Percentiles rank a stretch among this genome's conserved stretches.
These are phyloP conservation scores for Trialeurodes vaporariorum DNA, from an alignment of 1,140 invertebrate species.

Conservation along the genomic window DNA sequence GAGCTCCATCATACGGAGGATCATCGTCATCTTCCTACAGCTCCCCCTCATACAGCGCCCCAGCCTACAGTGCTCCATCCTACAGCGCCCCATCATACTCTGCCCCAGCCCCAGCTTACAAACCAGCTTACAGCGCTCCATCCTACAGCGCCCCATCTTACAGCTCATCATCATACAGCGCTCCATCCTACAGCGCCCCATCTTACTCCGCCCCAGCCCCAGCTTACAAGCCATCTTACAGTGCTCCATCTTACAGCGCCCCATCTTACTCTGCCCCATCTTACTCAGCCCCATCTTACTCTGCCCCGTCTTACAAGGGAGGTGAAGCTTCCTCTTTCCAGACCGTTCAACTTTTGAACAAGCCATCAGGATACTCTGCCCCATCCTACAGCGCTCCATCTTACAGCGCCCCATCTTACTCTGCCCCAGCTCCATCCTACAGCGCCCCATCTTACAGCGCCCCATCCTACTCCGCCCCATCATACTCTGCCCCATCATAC, in stretches of 20 bases:
- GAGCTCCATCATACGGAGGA: conserved; percentile 25
- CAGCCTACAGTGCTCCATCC: conserved; percentile 17
- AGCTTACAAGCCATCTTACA: conserved; percentile 15
- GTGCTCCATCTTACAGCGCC: conserved; percentile 16
- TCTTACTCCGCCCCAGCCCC: conserved; percentile 18
- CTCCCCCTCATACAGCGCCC: conserved; percentile 22
- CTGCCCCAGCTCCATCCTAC: conserved; percentile 22
- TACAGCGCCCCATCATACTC: conserved; percentile 22
- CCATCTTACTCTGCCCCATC: conserved; percentile 13
- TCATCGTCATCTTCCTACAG: conserved; percentile 32
- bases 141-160: conserved; percentile 14
- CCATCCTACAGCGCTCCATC: conserved; percentile 19
- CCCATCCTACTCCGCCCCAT: conserved; percentile 21
- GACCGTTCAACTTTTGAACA: conserved; percentile 35
- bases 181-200: conserved; percentile 17
- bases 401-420: conserved; percentile 18
- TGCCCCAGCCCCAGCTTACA: conserved; percentile 27
- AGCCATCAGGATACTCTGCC: conserved; percentile 13
- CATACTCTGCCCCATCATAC: conserved; percentile 14
- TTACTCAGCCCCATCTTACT: conserved; percentile 15
- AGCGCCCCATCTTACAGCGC: conserved; percentile 27
- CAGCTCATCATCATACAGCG: conserved; percentile 8
- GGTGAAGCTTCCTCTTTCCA: conserved; percentile 41
- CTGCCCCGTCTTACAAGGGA: conserved; percentile 27
- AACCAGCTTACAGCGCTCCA: conserved; percentile 12